Conservation (phyloP, 2,888 invertebrate species). For the Drosophila paucipuncta region DNA sequence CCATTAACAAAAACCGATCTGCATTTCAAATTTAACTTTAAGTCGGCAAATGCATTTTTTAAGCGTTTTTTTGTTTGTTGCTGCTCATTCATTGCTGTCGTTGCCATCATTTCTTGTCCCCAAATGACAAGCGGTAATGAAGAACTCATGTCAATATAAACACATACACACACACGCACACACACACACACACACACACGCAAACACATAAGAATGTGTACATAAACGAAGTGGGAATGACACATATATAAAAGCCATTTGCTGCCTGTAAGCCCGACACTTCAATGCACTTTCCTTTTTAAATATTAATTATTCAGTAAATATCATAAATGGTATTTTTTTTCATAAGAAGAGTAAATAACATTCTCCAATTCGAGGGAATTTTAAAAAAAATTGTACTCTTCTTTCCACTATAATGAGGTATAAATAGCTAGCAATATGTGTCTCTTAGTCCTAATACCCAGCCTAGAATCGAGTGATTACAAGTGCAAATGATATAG, state of each 20-base stretch:
- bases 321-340: too few species aligned
- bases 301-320: neutral
- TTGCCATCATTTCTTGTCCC: constrained; percentile 23
- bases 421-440: neutral
- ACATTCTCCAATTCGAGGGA: neutral
- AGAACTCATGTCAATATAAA: constrained; percentile 62
- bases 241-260: neutral
- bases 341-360: neutral
- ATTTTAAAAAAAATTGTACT: neutral
- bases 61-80: neutral
- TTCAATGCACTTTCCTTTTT: constrained; percentile 4
- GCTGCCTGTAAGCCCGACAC: neutral
- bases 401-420: too few species aligned
- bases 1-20: constrained; percentile 43
- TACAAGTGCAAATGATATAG: constrained; percentile 68
- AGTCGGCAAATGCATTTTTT: constrained; percentile 49
- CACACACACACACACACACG: constrained; percentile 5
- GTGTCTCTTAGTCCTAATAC: constrained; percentile 1
- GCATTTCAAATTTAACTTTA: constrained; percentile 18
- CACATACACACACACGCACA: constrained; percentile 18
- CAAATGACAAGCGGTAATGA: constrained; percentile 57
- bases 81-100: constrained; percentile 9
- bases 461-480: constrained; percentile 12
- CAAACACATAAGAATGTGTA: neutral
- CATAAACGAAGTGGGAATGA: constrained; percentile 9